phyloP scores from a whole-genome alignment of 2,888 invertebrate genomes.

The Aspidiotus destructor region DNA sequence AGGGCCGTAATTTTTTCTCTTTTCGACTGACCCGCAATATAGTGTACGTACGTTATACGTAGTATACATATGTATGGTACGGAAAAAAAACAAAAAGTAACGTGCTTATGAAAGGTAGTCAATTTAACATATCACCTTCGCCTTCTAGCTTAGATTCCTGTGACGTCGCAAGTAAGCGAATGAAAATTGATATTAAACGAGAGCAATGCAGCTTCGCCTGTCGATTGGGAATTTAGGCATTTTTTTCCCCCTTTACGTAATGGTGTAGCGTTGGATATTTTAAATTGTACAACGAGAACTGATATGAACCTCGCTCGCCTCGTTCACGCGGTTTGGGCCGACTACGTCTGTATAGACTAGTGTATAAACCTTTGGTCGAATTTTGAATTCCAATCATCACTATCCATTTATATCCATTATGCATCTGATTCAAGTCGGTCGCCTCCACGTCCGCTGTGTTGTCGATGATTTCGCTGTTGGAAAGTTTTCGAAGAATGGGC shows the following conservation, averaged over 20 bases:
- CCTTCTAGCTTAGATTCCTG: background rate
- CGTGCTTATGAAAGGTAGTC: background rate
- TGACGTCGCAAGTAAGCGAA: constrained; percentile 2
- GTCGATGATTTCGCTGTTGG: background rate
- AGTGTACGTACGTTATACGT: background rate
- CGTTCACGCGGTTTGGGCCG: background rate
- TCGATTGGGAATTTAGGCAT: constrained; percentile 6
- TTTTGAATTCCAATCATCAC: constrained; percentile 31
- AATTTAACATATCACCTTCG: constrained; percentile 19
- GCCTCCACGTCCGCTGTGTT: background rate
- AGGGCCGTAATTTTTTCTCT: no score
- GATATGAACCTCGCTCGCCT: background rate
- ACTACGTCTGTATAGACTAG: background rate
- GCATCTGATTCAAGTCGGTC: constrained; percentile 13
- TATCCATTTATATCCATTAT: constrained; percentile 27
- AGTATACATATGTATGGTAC: no score
- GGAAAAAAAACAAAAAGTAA: background rate
- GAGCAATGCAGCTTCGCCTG: background rate
- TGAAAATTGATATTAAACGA: constrained; percentile 29
- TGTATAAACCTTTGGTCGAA: constrained; percentile 10
- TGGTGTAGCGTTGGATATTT: background rate
- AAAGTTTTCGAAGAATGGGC: constrained; percentile 6
- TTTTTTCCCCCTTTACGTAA: background rate
- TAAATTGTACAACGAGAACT: background rate
- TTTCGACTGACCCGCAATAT: background rate